Base-by-base conservation (phyloP, 1,140 invertebrate species). In the Heliconius hermathena region DNA sequence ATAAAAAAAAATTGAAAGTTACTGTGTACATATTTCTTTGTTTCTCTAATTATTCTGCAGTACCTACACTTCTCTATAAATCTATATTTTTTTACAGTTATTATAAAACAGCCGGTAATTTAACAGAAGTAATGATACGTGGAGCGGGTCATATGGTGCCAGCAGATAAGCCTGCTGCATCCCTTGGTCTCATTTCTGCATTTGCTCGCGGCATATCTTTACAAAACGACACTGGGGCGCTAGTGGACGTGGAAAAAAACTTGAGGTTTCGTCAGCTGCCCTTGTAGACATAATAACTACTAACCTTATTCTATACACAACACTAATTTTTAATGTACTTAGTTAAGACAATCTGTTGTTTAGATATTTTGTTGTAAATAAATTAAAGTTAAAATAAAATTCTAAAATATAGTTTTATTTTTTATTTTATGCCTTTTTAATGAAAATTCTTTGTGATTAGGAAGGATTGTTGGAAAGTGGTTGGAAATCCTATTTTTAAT, bases 111-210 rank as follows among this genome's bases (percentile, higher is more conserved):
- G 96, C 95, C 0, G 93, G 94, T 0, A 95, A 96, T 79, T 95
- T 97, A 29, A 95, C 95, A 11, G 96, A 97, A 89, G 96, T 97
- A 41, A 88, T 96, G 89, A 90, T 96, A n/a, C 91, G 96, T 29
- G 95, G 96, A 52, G 96, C 96, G 2, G 96, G 97, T 3, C 97
- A 97, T 85, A 96, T 97, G 93, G 95, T 97, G 33, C 96, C 96
- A 0, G 94, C 95, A 38, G 96, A 97, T 88, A 95, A 96, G 87
- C 96, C 96, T 3, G 89, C 88, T 0, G 88, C 90, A 4, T 81
- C 90, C 0, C 86, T 94, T 0, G 92, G 92, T 0, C 91, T 94
- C n/a, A 93, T 94, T 52, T 91, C 91, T 3, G 93, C 93, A n/a
- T 93, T 94, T 78, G 86, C 88, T 13, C 90, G 92, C 16, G 89